Base-by-base conservation (phyloP, 2,888 invertebrate genomes). In the Pollenia griseotomentosa region DNA sequence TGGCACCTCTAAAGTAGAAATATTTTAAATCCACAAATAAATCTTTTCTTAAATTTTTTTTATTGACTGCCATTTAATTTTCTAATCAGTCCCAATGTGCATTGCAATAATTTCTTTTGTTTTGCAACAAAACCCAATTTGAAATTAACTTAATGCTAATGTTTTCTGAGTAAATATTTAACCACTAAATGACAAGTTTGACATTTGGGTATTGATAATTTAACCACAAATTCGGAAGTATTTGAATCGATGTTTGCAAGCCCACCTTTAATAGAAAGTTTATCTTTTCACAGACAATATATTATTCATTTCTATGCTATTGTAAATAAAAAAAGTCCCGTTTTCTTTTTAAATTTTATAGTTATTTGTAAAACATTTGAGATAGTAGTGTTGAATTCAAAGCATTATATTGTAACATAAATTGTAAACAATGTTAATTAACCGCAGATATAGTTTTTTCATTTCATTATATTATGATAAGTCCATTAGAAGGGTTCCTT, bases 151-250 rank as follows among this genome's bases (percentile, higher is more conserved):
- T 51, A 63, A 61, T 51, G 63, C 75, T 75, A 23, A 44, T 42
- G 19, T 75, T 75, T 51, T 42, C 53, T 19, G 12, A 11, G 23
- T 40, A 33, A 59, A 33, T 59, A 33, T 14, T 55, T 44, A 77
- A 77, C 77, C 77, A n/a, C 53, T n/a, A 44, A 77, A 55, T 77
- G 77, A 77, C 77, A 77, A 77, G 77, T 77, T 77, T 66, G 77
- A 55, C 77, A 77, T 77, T 44, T 33, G 66, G 14, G 42, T 16
- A 44, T 77, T 55, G 19, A 44, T 77, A 53, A 44, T 19, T 16
- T 16, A 12, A 16, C 55, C 77, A 11, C 57, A 63, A 44, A 57
- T 78, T 68, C 40, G 40, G 68, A 19, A 65, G 14, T 65, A 53
- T 65, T 33, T 12, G 2, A 33, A 59, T 2, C 40, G 16, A 33